A percentile compares a stretch with the other conserved stretches of the same genome.
phyloP scores from a whole-genome alignment of 1,140 invertebrate species.

The Akabosia matsudoensis region DNA sequence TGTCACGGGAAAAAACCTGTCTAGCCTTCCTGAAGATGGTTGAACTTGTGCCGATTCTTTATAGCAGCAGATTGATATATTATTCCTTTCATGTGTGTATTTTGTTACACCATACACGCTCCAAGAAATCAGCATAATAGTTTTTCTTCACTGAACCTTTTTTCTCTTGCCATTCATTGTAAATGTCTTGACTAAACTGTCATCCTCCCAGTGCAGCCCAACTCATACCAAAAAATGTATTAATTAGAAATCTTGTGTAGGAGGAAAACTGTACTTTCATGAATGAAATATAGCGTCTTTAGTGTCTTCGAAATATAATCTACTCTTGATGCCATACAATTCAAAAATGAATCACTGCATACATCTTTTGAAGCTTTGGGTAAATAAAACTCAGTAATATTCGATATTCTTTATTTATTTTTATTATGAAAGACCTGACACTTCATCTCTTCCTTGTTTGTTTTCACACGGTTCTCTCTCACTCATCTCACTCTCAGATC shows the following conservation, averaged over 20 bases:
- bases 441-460: conserved; percentile 3
- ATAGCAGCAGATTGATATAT: too few relatives aligned
- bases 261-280: not conserved
- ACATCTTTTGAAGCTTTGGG: not conserved
- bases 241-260: not conserved
- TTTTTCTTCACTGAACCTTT: too few relatives aligned
- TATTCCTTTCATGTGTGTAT: too few relatives aligned
- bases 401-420: conserved; percentile 1
- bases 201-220: too few relatives aligned
- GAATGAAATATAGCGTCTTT: not conserved
- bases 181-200: too few relatives aligned
- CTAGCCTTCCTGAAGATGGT: not conserved
- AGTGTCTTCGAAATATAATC: too few relatives aligned
- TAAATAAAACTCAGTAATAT: too few relatives aligned
- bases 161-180: not conserved
- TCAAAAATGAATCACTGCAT: too few relatives aligned
- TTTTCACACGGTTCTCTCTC: not conserved
- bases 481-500: not conserved
- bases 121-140: too few relatives aligned
- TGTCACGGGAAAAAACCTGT: not conserved
- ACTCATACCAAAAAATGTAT: too few relatives aligned
- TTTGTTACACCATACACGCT: too few relatives aligned
- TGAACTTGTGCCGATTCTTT: not conserved
- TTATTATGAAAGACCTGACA: conserved; percentile 17
- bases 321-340: too few relatives aligned